Conservation (phyloP, 2,888 invertebrate species). For the Neocrepidodera transversa region DNA sequence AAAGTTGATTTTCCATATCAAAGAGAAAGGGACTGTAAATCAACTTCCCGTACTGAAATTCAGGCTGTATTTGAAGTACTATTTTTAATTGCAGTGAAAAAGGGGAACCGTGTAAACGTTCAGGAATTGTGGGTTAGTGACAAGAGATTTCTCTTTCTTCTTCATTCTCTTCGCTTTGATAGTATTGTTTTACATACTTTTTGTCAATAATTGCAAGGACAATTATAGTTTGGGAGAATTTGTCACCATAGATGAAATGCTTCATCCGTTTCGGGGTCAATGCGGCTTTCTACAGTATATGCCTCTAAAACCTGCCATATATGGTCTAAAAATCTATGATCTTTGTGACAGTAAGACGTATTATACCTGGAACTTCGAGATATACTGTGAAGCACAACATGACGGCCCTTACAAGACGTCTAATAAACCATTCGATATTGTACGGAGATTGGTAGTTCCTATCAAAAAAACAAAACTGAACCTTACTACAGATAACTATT, state of each 20-base stretch:
- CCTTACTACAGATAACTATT: conserved; percentile 41
- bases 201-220: conserved; percentile 15
- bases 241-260: conserved; percentile 36
- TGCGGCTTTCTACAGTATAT: conserved; percentile 25
- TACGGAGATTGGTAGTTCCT: conserved; percentile 29
- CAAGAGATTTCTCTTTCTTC: conserved; percentile 16
- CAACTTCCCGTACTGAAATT: conserved; percentile 10
- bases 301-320: conserved; percentile 38
- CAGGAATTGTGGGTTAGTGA: conserved; percentile 3
- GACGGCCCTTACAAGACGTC: conserved; percentile 37
- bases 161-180: conserved; percentile 11
- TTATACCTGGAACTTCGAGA: conserved; percentile 41
- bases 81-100: conserved; percentile 1
- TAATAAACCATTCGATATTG: conserved; percentile 38
- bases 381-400: conserved; percentile 42
- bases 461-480: conserved; percentile 40
- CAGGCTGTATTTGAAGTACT: conserved; percentile 11
- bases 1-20: background rate
- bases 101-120: conserved; percentile 11
- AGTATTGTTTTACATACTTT: conserved; percentile 9
- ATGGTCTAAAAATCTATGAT: conserved; percentile 29
- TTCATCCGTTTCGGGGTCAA: conserved; percentile 28
- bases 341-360: conserved; percentile 37
- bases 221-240: conserved; percentile 20
- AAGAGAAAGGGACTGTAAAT: conserved; percentile 16